Evolutionary conservation across 2,797 vertebrate genomes (phyloP), one percentile per base, ranked within the genome.

Genomic region (Tauraco hartlaubi): DNA sequence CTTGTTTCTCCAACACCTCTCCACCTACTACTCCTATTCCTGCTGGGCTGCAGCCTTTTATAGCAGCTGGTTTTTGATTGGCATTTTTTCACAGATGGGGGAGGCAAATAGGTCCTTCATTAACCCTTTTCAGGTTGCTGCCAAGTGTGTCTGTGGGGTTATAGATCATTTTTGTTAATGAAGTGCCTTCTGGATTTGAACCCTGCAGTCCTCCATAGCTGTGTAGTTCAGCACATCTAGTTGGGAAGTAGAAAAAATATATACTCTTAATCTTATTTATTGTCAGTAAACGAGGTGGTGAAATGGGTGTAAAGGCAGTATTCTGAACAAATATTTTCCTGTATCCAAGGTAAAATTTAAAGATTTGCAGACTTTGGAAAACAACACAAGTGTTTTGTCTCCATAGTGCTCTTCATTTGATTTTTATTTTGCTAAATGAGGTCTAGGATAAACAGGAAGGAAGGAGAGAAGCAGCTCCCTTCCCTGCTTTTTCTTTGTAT

Each of bases 11-110:
- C 86, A 94, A 92, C 95, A 96, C 94, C 95, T 92, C 92, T 31
- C 95, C 92, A 95, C 90, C 90, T 91, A 96, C 94, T 69, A 63
- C n/a, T 93, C 77, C 93, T 49, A 23, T 73, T 91, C 94, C 94
- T 94, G 90, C 94, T 95, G 96, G 92, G 94, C 94, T 96, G 81
- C 93, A 95, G 95, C 78, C 95, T 94, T 93, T 95, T 97, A 96
- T 91, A 97, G 91, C 94, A 96, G 94, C 94, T 96, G 94, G 22
- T 89, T 96, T 96, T 63, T 96, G 94, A 96, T 92, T 96, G 94
- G 86, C 91, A 92, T 49, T 88, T 96, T 92, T 94, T 96, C 96
- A 96, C 94, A 95, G 94, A 94, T 95, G 94, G 94, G 94, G 95
- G 94, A 95, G 94, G 94, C 92, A 96, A 96, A 93, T 74, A 93